Conservation (phyloP, 1,140 invertebrate genomes). For the Aplysia californica region DNA sequence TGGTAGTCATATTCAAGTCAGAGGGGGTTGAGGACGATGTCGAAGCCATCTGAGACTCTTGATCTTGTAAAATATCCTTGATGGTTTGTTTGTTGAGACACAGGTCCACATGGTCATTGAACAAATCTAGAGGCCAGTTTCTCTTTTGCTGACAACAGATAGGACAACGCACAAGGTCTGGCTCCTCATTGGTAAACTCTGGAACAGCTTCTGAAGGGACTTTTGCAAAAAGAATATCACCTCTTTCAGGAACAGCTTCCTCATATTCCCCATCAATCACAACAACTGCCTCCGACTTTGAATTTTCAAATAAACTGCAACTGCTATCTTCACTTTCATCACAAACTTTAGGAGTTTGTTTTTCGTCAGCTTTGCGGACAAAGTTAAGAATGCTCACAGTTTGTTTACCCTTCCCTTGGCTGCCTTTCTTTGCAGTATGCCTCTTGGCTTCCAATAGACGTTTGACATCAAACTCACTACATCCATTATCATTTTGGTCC, state of each 20-base stretch:
- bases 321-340: background rate
- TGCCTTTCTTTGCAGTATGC: too few species aligned
- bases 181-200: background rate
- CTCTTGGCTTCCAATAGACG: too few species aligned
- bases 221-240: background rate
- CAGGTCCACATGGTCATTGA: slow-evolving; percentile 16
- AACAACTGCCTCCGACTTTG: background rate
- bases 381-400: too few species aligned
- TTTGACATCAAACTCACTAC: too few species aligned
- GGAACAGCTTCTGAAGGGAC: background rate
- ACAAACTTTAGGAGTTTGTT: too few species aligned
- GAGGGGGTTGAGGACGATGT: too few species aligned
- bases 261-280: background rate
- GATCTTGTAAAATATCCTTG: background rate
- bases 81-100: slow-evolving; percentile 10
- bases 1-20: too few species aligned
- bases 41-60: too few species aligned
- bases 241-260: background rate
- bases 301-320: background rate
- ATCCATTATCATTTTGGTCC: too few species aligned
- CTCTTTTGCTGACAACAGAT: slow-evolving; percentile 16
- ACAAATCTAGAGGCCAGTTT: slow-evolving; percentile 11
- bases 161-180: slow-evolving; percentile 5
- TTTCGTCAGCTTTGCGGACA: too few species aligned
- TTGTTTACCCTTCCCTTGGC: too few species aligned